phyloP scores from a whole-genome alignment of 2,113 vertebrate species.

The Grammomys dolichurus region DNA sequence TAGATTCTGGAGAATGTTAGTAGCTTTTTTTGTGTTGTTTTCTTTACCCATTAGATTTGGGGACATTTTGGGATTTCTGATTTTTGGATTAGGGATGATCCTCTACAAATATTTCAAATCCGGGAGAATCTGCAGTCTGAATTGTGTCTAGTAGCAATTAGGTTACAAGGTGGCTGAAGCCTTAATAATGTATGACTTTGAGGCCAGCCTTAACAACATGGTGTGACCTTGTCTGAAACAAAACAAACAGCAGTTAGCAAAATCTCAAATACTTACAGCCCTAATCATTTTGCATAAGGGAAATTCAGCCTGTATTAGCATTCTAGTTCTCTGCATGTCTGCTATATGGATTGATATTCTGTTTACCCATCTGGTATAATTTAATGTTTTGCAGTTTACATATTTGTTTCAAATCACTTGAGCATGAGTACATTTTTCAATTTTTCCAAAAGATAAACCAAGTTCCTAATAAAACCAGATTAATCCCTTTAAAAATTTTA shows the following conservation, averaged over 20 bases:
- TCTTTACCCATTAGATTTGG: not conserved
- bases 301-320: not conserved
- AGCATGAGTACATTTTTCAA: not conserved
- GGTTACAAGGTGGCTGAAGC: not conserved
- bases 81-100: not conserved
- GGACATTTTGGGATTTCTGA: not conserved
- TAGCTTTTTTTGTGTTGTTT: not conserved
- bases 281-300: not conserved
- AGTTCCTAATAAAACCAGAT: slow-evolving; percentile 24
- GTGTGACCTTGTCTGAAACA: not conserved
- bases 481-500: not conserved
- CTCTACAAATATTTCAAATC: not conserved
- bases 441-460: not conserved
- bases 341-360: not conserved
- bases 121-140: not conserved
- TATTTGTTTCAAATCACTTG: slow-evolving; percentile 48
- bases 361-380: not conserved
- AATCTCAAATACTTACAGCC: not conserved
- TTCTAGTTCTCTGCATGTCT: not conserved
- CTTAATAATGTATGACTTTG: not conserved
- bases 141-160: not conserved
- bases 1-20: not conserved
- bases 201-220: not conserved
- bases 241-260: not conserved
- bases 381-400: not conserved